phyloP scores from a whole-genome alignment of 2,888 invertebrate genomes.

The Drosophila maculinotata region DNA sequence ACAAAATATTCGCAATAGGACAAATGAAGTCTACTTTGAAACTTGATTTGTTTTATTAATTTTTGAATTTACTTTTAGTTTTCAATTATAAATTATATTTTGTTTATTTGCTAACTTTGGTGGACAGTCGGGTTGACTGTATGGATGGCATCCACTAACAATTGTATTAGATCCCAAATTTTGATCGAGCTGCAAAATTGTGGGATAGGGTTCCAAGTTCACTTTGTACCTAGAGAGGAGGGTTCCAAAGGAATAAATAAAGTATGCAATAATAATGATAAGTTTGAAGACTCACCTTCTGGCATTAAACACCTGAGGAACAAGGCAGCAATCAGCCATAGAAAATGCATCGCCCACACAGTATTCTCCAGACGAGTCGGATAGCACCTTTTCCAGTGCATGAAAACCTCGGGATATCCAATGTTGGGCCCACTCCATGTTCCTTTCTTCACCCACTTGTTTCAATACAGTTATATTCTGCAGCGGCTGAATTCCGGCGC shows the following conservation, averaged over 20 bases:
- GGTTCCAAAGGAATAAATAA: neutral
- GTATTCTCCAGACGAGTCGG: conserved; percentile 93
- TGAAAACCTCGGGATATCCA: conserved; percentile 95
- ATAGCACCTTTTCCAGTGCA: conserved; percentile 94
- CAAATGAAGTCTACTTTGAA: too few relatives aligned
- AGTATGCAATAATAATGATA: neutral
- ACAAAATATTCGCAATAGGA: too few relatives aligned
- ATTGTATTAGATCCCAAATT: conserved; percentile 94
- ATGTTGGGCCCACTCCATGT: conserved; percentile 95
- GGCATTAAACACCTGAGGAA: conserved; percentile 98
- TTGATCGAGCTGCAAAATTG: conserved; percentile 93
- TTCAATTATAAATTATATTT: conserved; percentile 29
- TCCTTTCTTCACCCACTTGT: conserved; percentile 93
- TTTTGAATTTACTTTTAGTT: neutral
- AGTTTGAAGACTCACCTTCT: conserved; percentile 81
- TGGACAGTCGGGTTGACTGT: conserved; percentile 96
- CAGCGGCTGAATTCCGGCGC: conserved; percentile 97
- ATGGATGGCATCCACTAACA: conserved; percentile 95
- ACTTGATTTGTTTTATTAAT: too few relatives aligned
- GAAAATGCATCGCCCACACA: conserved; percentile 97
- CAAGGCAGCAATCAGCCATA: conserved; percentile 96
- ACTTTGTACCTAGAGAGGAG: conserved; percentile 91
- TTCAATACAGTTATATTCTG: conserved; percentile 95
- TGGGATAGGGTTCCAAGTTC: conserved; percentile 94
- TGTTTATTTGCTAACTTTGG: conserved; percentile 91